Evolutionary conservation across 1,140 invertebrate genomes (phyloP), one percentile per base, ranked within the genome.

Genomic region (Metaphire vulgaris): DNA sequence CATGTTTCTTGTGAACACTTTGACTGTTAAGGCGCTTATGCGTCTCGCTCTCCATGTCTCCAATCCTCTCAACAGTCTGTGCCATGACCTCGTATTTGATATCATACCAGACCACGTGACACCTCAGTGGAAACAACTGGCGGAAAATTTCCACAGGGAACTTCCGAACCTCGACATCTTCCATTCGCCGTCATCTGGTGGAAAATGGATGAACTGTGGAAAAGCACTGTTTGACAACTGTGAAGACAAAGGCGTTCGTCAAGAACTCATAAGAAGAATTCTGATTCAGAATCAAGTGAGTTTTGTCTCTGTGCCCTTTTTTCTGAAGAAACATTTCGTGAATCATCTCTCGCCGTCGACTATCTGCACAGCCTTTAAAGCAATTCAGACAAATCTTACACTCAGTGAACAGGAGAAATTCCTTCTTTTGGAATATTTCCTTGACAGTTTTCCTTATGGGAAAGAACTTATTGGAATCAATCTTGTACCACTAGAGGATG

Each of bases 361-460:
- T 12, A n/a, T 73, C 16, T 73, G 34, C 1, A 33, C 33, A 73
- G 28, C 31, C n/a, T 41, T 34, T 26, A 73, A 73, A 41, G 26
- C 26, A 16, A 28, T 26, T 26, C 72, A 73, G 41, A 73, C 21
- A 2, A 26, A 26, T 0, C 26, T 73, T 16, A 34, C 14, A 41
- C 34, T 33, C 0, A 41, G 21, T 33, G 72, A 73, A 41, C 26
- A 73, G 21, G 72, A 34, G n/a, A 73, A 73, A 56, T 41, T 73
- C 15, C 32, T 26, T 56, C 34, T 73, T 6, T 30, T 73, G 32
- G 56, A 73, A 73, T 73, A 64, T 73, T 73, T 73, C 30, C 33
- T 56, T 56, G 72, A 64, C 32, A 64, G 12, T 41, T 34, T 56
- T 28, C 32, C 14, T 26, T 21, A 73, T 26, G 33, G 30, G 1